These are phyloP conservation scores for Heliconius eleuchia DNA, from an alignment of 1,140 invertebrate genomes.

Conservation along the genomic window DNA sequence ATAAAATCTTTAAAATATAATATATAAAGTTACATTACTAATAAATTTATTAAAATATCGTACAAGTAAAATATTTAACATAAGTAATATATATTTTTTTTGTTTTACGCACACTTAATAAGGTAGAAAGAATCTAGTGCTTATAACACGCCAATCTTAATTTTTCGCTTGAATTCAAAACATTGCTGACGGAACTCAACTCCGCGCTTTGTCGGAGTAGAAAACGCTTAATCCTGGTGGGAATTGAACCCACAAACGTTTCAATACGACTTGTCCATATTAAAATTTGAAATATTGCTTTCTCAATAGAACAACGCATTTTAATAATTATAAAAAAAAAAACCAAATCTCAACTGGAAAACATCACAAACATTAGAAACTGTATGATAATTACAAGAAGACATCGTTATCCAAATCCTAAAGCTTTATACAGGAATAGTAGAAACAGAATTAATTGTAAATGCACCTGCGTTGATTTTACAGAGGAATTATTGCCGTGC, in stretches of 20 bases:
- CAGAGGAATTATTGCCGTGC: slow-evolving; percentile 82
- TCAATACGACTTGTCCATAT: no score
- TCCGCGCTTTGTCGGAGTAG: no score
- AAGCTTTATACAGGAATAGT: background rate
- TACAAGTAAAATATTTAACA: background rate
- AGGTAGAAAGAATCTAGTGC: no score
- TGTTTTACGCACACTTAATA: no score
- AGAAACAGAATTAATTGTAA: background rate
- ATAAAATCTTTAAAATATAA: no score
- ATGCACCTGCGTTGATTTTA: slow-evolving; percentile 41
- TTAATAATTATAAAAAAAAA: background rate
- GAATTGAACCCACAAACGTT: no score
- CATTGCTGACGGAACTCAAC: no score
- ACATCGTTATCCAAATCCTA: slow-evolving; percentile 3
- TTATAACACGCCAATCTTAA: no score
- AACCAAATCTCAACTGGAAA: background rate
- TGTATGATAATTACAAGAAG: background rate
- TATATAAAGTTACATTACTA: no score
- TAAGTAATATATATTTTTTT: background rate
- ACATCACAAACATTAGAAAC: background rate
- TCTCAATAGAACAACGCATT: background rate
- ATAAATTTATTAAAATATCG: background rate
- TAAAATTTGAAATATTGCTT: background rate
- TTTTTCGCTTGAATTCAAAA: no score
- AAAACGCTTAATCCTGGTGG: no score